Percentiles rank a stretch among this genome's conserved stretches.
phyloP scores from a whole-genome alignment of 2,113 vertebrate species.

The Pholis gunnellus region DNA sequence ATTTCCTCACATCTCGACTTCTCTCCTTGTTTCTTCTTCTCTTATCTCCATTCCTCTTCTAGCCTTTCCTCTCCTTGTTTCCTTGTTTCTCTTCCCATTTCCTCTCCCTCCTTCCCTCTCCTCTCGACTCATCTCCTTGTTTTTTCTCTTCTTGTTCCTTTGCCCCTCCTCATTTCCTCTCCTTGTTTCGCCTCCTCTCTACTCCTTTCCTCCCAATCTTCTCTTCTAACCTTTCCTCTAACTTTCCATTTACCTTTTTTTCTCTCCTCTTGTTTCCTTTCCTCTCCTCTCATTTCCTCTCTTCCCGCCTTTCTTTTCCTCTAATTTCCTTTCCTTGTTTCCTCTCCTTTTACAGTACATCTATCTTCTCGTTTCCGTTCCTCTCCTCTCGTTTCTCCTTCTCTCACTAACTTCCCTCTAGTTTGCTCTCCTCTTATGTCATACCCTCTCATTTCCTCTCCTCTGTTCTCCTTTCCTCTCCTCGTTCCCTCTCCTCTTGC shows the following conservation, averaged over 20 bases:
- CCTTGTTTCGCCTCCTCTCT: background rate
- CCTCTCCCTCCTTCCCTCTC: background rate
- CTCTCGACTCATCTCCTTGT: background rate
- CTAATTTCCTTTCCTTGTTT: background rate
- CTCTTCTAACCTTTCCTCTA: background rate
- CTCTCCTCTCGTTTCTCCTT: background rate
- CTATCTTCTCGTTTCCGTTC: background rate
- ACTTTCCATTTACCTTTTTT: too few species aligned
- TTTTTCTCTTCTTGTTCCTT: background rate
- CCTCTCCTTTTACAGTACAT: background rate
- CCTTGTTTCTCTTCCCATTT: background rate
- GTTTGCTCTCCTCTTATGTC: background rate
- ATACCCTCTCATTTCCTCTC: background rate
- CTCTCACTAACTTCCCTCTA: background rate
- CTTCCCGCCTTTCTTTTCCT: background rate
- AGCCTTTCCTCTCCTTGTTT: background rate
- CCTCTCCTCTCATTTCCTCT: background rate
- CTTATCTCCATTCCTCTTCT: background rate
- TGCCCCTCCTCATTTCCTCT: background rate
- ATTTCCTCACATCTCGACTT: background rate
- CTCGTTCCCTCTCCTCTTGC: background rate
- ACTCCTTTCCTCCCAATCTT: background rate
- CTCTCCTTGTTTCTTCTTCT: background rate
- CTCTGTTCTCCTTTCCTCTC: background rate
- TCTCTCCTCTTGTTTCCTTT: background rate